phyloP scores from a whole-genome alignment of 37 sponge, comb jelly and placozoan species.

The Ephydatia muelleri region DNA sequence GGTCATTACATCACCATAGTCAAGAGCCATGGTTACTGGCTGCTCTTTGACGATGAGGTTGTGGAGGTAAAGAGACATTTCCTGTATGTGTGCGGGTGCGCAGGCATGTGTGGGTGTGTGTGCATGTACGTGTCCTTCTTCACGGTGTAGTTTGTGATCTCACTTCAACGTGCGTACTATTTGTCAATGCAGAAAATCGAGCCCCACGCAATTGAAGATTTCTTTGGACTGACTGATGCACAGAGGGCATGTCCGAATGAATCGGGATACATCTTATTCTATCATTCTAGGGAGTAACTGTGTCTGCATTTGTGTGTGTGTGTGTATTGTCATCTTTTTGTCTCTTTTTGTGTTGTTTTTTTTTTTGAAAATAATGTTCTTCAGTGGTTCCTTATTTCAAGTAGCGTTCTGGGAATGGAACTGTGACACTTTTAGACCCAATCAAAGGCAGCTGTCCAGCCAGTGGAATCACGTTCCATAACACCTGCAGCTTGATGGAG shows the following conservation, averaged over 20 bases:
- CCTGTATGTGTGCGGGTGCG: background rate
- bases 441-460: slow-evolving; percentile 87
- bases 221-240: slow-evolving; percentile 86
- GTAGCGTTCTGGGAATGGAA: slow-evolving; percentile 53
- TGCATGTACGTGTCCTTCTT: background rate
- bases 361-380: slow-evolving; percentile 2
- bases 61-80: slow-evolving; percentile 46
- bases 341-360: background rate
- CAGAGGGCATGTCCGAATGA: slow-evolving; percentile 62
- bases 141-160: background rate
- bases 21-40: slow-evolving; percentile 87
- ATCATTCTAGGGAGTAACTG: slow-evolving; percentile 74
- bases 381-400: background rate
- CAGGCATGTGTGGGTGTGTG: background rate
- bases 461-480: slow-evolving; percentile 93
- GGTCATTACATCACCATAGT: slow-evolving; percentile 97
- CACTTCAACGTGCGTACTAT: background rate
- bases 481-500: slow-evolving; percentile 65
- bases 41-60: slow-evolving; percentile 90
- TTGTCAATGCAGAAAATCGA: slow-evolving; percentile 72
- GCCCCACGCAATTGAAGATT: slow-evolving; percentile 87
- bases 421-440: slow-evolving; percentile 12
- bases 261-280: slow-evolving; percentile 95
- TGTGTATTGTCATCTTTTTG: background rate
- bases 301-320: background rate